phyloP scores from a whole-genome alignment of 2,113 vertebrate species.

The Hylia prasina region DNA sequence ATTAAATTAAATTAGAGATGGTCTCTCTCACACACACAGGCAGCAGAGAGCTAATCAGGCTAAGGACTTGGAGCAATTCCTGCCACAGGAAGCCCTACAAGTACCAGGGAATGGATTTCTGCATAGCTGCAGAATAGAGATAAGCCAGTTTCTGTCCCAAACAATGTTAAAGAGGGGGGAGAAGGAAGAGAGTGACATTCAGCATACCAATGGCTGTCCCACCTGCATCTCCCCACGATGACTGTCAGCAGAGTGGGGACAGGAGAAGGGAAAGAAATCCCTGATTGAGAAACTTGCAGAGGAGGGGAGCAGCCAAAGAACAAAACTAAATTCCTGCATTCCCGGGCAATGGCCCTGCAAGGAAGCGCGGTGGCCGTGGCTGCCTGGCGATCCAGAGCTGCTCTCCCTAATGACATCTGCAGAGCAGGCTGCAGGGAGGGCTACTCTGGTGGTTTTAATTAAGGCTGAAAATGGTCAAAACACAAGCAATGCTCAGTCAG shows the following conservation, averaged over 20 bases:
- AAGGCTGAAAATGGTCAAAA: not conserved
- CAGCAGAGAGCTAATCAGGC: slow-evolving; percentile 15
- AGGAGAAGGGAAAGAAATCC: not conserved
- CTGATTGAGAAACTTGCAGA: not conserved
- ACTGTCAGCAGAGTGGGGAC: not conserved
- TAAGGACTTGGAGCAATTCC: not conserved
- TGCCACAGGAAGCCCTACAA: not conserved
- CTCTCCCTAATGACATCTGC: slow-evolving; percentile 22
- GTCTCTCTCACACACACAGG: not conserved
- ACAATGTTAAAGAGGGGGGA: not conserved
- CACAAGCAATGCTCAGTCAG: not conserved
- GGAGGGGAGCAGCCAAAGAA: not conserved
- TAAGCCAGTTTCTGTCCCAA: slow-evolving; percentile 22
- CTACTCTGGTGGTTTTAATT: slow-evolving; percentile 24
- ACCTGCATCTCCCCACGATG: not conserved
- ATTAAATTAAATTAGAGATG: slow-evolving; percentile 68
- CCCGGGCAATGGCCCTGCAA: not conserved
- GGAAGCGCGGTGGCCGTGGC: fast-evolving
- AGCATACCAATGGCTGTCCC: not conserved
- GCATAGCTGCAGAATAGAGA: slow-evolving; percentile 15
- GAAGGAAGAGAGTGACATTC: not conserved
- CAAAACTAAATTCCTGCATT: not conserved
- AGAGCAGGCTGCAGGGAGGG: not conserved
- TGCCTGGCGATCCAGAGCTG: not conserved
- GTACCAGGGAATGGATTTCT: not conserved